phyloP scores from a whole-genome alignment of 2,113 vertebrate species.

The Gallinago paraguaiae region DNA sequence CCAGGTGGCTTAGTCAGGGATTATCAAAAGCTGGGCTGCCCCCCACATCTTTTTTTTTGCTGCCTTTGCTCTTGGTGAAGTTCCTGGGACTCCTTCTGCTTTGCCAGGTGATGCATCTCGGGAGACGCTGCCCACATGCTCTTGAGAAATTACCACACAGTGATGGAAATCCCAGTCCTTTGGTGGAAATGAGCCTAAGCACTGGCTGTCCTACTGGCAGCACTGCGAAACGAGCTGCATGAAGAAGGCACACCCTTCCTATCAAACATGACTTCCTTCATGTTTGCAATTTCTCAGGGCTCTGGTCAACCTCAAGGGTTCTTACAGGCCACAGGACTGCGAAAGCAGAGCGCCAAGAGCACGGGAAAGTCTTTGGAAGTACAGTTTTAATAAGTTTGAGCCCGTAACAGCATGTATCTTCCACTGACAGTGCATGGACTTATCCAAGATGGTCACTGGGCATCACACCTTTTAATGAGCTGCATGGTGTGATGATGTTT shows the following conservation, averaged over 20 bases:
- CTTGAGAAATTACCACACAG: not conserved
- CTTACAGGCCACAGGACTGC: not conserved
- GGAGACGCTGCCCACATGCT: not conserved
- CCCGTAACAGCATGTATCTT: not conserved
- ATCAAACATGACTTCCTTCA: not conserved
- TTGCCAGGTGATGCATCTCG: not conserved
- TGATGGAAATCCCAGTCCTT: not conserved
- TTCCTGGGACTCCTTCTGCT: not conserved
- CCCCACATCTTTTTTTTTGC: not conserved
- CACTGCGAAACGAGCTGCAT: rapidly evolving
- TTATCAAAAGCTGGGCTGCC: not conserved
- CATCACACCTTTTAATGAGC: not conserved
- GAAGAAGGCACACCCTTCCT: not conserved
- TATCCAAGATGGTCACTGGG: not conserved
- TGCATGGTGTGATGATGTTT: rapidly evolving
- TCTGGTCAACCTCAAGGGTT: not conserved
- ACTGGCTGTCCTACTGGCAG: not conserved
- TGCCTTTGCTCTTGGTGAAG: not conserved
- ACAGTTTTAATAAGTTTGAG: not conserved
- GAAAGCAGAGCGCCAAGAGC: not conserved
- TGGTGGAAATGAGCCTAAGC: not conserved
- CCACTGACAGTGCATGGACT: not conserved
- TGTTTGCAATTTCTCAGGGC: not conserved
- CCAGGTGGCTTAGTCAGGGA: not conserved
- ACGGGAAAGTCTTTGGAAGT: not conserved